Evolutionary conservation across 35 echinoderm and acorn worm species (phyloP), one percentile per base, ranked within the genome.

Genomic region (Nesometra sesokonis): DNA sequence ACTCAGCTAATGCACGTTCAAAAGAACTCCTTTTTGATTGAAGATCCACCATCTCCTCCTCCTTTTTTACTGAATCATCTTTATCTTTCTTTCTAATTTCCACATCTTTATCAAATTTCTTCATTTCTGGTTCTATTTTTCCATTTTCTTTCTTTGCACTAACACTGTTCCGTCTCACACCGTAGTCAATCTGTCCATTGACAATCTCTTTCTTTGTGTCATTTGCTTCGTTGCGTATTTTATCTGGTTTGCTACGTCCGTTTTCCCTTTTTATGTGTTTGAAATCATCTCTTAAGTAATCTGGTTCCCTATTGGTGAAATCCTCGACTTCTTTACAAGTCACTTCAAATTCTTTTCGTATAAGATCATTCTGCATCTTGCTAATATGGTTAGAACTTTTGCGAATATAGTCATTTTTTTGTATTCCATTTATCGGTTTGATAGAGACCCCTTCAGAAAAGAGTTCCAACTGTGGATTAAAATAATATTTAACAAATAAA

Each of bases 1-100:
- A 85, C 38, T 93, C 91, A 19, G 91, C 9, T 67, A 67, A 27
- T 17, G 52, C 52, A 67, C 52, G 52, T 19, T 67, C 52, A 67
- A 67, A 67, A 67, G 52, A 67, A 27, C 52, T 67, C 15, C 38
- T 43, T 67, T 67, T 67, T 3, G 21, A 67, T 27, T 67, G 8
- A 1, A 19, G 52, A 67, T 67, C 52, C 8, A 13, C 52, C 23
- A 19, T 67, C 2, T 27, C 23, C 21, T 17, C 52, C 2, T 67
- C 52, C 21, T 67, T 67, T 19, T 67, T 67, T 27, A 67, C 21
- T 3, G 9, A 9, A 11, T 67, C 52, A 17, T 67, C 52, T 43
- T 43, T 43, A 43, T 43, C 39, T 19, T 11, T 67, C 52, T 67
- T 67, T 27, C 52, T 5, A 67, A 19, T 67, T 27, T 67, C 52